Evolutionary conservation across 1,140 invertebrate species (phyloP), one percentile per base, ranked within the genome.

Genomic region (Antheraea pernyi): DNA sequence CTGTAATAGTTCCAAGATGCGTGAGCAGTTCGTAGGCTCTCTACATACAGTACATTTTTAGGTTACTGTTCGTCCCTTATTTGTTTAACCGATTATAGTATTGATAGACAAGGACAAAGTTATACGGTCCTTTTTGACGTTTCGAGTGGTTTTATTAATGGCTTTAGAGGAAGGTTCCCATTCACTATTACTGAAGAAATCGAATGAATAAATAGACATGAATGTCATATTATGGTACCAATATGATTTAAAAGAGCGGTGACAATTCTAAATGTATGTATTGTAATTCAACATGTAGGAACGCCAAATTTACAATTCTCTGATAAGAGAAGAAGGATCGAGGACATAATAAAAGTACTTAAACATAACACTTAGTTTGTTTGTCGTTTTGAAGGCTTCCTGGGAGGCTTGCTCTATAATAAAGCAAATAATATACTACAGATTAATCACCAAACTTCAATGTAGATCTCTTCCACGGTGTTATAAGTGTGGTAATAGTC

Each of bases 1-100:
- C 72, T 78, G 86, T 83, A 88, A 88, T 86, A 81, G 81, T 88
- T 84, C 87, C 85, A 88, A 75, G 76, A 73, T 62, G 85, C 87
- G 85, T 88, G 84, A 73, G 74, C 70, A 67, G 18, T 42, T 65
- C 18, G 63, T 13, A 19, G 5, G 60, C 13, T 65, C 39, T 16
- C 63, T 62, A 37, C 39, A 39, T 39, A 13, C 3, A 37, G 11
- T 9, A 13, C 37, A 18, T 11, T 46, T 16, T 48, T 65, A 19
- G n/a, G 42, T 48, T 42, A 16, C 48, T 46, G 63, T 65, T n/a
- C 3, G n/a, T 65, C 39, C 22, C 18, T 19, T 46, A 19, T 37
- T n/a, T 65, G 10, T 65, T 42, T 19, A 18, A 46, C 9, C 39
- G 39, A 19, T 9, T 61, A 0, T 13, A 61, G 18, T 61, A 48